Evolutionary conservation across 1,140 invertebrate species (phyloP), one percentile per base, ranked within the genome.

Genomic region (Drosophila asahinai): DNA sequence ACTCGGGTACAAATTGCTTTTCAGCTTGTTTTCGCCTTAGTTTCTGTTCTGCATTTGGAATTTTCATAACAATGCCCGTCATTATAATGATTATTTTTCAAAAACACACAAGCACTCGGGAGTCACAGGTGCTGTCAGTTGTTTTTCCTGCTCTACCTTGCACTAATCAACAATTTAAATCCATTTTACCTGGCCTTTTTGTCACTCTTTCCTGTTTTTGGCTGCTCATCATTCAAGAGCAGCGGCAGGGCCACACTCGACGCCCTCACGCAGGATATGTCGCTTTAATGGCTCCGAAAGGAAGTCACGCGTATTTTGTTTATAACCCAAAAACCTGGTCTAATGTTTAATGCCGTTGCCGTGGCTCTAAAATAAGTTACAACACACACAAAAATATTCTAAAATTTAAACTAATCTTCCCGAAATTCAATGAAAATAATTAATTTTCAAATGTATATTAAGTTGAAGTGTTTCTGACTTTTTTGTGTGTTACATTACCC

Each of bases 221-320:
- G 5, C n/a, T 72, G 83, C 86, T 80, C 79, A 81, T 90, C 76
- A 68, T 71, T 81, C 81, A 73, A 63, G 52, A 42, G 40, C 58
- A 40, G 47, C 43, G 63, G 22, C 42, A 60, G 38, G 38, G 9
- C 19, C 12, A 73, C 59, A 67, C 64, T 47, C 66, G 65, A 47
- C 55, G 51, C 77, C 70, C 75, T 66, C 45, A 55, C 80, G 71
- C 47, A 77, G 89, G 89, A 91, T 89, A 77, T 89, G 79, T 86
- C 81, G 83, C 79, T 89, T 89, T 83, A 89, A 91, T 91, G 81
- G 84, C 76, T 77, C 64, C 77, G 58, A 78, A 74, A 84, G 89
- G 89, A 91, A 91, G 89, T 91, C 89, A 91, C 89, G 89, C 89
- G 80, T 89, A 86, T 80, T 86, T 91, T 91, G 89, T 91, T 91